Percentiles rank a stretch among this genome's conserved stretches.
Evolutionary conservation across 2,888 invertebrate genomes (phyloP).

Genomic region (Gisinianus flammeolus): DNA sequence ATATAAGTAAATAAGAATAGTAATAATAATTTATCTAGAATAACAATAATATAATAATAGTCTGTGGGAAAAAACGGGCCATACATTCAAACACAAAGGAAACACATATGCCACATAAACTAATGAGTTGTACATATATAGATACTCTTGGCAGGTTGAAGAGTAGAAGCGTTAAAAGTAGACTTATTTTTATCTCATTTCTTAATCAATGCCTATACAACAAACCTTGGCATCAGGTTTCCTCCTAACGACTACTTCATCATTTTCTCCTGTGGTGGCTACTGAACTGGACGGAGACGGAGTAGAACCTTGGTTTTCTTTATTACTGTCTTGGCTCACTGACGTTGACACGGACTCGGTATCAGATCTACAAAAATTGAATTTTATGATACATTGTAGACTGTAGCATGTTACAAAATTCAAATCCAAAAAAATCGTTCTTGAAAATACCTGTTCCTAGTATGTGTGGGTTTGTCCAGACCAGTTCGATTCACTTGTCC

Average conservation of each 20-base stretch:
- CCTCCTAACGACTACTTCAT: constrained; percentile 75
- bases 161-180: not conserved
- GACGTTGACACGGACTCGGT: constrained; percentile 83
- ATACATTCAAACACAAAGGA: too few relatives aligned
- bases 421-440: not conserved
- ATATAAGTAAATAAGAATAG: too few relatives aligned
- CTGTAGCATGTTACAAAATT: not conserved
- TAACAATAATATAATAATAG: too few relatives aligned
- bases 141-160: not conserved
- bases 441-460: constrained; percentile 47
- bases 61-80: too few relatives aligned
- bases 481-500: constrained; percentile 51
- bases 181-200: constrained; percentile 5
- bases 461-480: constrained; percentile 46
- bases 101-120: too few relatives aligned
- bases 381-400: not conserved
- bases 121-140: too few relatives aligned
- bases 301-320: constrained; percentile 63
- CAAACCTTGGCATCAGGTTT: constrained; percentile 60
- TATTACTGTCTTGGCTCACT: constrained; percentile 76
- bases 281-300: constrained; percentile 59
- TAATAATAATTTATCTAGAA: too few relatives aligned
- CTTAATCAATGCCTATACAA: not conserved
- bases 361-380: constrained; percentile 73
- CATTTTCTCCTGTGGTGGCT: constrained; percentile 64